Conservation (phyloP, 1,140 invertebrate genomes). For the Procambarus virginalis region DNA sequence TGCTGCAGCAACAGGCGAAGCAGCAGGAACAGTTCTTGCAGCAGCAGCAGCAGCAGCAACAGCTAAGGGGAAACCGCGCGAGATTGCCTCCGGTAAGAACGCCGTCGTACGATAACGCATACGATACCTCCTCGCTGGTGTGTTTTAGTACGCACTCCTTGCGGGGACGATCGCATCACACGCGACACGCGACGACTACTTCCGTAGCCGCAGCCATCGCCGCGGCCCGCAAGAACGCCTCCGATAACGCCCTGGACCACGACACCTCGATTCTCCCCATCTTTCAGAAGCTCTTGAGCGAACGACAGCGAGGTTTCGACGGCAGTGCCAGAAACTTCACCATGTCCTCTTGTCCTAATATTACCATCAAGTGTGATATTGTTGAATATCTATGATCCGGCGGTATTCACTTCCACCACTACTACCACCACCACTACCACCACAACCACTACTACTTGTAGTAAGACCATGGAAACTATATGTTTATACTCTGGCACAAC, state of each 20-base stretch:
- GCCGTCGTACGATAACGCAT: conserved; percentile 51
- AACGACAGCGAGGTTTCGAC: conserved; percentile 78
- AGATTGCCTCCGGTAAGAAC: conserved; percentile 71
- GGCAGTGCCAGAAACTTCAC: conserved; percentile 77
- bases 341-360: conserved; percentile 92
- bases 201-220: conserved; percentile 70
- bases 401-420: neutral
- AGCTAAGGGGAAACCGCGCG: conserved; percentile 33
- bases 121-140: conserved; percentile 38
- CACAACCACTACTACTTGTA: conserved; percentile 11
- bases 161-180: conserved; percentile 10
- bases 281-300: conserved; percentile 90
- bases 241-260: conserved; percentile 81
- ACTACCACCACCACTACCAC: conserved; percentile 24
- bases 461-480: too few relatives aligned
- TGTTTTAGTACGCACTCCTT: conserved; percentile 47
- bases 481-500: neutral
- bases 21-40: conserved; percentile 40
- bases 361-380: conserved; percentile 96
- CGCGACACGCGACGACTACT: conserved; percentile 65
- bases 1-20: conserved; percentile 50
- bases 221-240: conserved; percentile 80
- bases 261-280: conserved; percentile 86
- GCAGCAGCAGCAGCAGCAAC: conserved; percentile 23
- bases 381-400: conserved; percentile 88